A percentile compares a stretch with the other conserved stretches of the same genome.
Conservation (phyloP, 2,113 vertebrate species). For the Nestor notabilis region DNA sequence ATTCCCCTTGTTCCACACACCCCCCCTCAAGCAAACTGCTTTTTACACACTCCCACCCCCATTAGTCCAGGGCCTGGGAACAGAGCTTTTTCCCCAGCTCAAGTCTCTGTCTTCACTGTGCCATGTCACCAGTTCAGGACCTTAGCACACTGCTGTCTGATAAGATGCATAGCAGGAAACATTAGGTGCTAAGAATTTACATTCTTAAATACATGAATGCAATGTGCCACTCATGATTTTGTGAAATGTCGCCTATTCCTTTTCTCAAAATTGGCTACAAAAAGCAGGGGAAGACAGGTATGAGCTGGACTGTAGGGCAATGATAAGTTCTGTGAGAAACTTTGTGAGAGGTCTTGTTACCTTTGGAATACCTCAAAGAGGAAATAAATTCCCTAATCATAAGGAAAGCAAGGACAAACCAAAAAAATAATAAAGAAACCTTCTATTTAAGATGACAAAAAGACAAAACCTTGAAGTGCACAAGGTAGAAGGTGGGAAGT, state of each 20-base stretch:
- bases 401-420: background rate
- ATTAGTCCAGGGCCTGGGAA: conserved; percentile 74
- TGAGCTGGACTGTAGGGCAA: background rate
- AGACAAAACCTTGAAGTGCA: background rate
- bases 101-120: conserved; percentile 13
- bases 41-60: conserved; percentile 62
- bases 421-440: background rate
- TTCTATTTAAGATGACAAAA: background rate
- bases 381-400: background rate
- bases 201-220: conserved; percentile 45
- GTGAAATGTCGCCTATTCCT: background rate
- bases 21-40: conserved; percentile 17
- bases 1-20: conserved; percentile 16
- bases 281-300: background rate
- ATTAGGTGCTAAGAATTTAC: conserved; percentile 45
- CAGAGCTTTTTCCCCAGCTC: conserved; percentile 31
- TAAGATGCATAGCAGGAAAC: conserved; percentile 54
- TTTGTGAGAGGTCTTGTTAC: background rate
- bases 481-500: background rate
- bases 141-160: conserved; percentile 41
- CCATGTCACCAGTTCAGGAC: conserved; percentile 54
- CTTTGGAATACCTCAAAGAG: background rate
- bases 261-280: background rate
- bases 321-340: background rate
- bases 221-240: background rate